Evolutionary conservation across 2,797 vertebrate genomes (phyloP), one percentile per base, ranked within the genome.

Genomic region (Rhinoraja longicauda): DNA sequence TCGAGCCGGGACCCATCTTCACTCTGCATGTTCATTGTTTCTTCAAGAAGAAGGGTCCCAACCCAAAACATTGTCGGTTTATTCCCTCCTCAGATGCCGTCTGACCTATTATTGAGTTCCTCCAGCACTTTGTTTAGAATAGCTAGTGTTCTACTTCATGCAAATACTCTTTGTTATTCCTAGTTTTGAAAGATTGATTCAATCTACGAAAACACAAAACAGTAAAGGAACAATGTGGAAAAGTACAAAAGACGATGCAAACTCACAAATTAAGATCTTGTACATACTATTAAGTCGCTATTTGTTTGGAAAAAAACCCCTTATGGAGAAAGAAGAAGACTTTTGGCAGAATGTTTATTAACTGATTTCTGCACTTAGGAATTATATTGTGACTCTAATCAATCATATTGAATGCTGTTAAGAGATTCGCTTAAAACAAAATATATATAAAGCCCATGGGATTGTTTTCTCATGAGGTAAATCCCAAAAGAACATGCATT

Each of bases 371-470:
- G 90, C 90, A 92, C 75, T 92, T 75, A 75, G 39, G 53, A 92
- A 92, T 96, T 96, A 94, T 95, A 95, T 95, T 95, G 96, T 94
- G 70, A 72, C 95, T 96, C 95, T 96, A 96, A 97, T 97, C 96
- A 96, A 96, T 96, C 95, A 96, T 95, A 96, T 96, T 96, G 96
- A 94, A 94, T 94, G 95, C 95, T 96, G 95, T 96, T 95, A 96
- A 95, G 95, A 96, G 96, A 97, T 96, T 96, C 96, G 96, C 96
- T 96, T 97, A 97, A 96, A 96, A 97, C 96, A 97, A 97, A 96
- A 97, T 96, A 96, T 96, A 92, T 53, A 73, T 97, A 96, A 96
- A 95, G 96, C 96, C 96, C 96, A 94, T 96, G 96, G 96, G 96
- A 96, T 94, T 94, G 93, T 95, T 95, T 95, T 97, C 96, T 97